Conservation (phyloP, 2,888 invertebrate genomes). For the Hydrotaea cyrtoneurina region DNA sequence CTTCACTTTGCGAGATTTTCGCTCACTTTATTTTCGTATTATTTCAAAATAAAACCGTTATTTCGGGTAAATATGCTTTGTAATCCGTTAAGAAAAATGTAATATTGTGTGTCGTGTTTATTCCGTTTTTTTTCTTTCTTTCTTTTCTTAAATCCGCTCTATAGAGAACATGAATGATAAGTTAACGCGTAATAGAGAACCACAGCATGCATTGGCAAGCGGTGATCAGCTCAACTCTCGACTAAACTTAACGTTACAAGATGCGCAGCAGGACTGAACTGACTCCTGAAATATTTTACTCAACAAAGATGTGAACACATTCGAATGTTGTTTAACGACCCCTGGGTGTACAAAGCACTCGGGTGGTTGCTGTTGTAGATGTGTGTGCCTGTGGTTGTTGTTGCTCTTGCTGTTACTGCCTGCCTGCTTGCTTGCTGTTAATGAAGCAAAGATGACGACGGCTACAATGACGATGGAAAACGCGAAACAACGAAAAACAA, state of each 20-base stretch:
- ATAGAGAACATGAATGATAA: slow-evolving; percentile 36
- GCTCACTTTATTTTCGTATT: not conserved
- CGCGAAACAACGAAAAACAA: slow-evolving; percentile 44
- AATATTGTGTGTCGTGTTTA: not conserved
- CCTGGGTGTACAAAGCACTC: slow-evolving; percentile 60
- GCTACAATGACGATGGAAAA: slow-evolving; percentile 43
- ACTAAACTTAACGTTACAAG: slow-evolving; percentile 79
- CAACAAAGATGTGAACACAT: slow-evolving; percentile 64
- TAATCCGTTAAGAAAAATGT: slow-evolving; percentile 9
- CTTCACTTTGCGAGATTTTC: not conserved
- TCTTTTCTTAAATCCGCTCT: slow-evolving; percentile 37
- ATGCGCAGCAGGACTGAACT: slow-evolving; percentile 81
- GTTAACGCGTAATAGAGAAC: slow-evolving; percentile 40
- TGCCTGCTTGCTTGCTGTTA: slow-evolving; percentile 43
- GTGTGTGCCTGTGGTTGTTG: slow-evolving; percentile 31
- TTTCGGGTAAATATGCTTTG: not conserved
- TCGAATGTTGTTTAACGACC: slow-evolving; percentile 65
- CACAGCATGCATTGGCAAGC: slow-evolving; percentile 63
- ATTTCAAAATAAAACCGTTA: not conserved
- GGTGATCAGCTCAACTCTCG: slow-evolving; percentile 58
- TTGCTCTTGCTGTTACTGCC: not conserved
- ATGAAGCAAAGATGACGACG: slow-evolving; percentile 57
- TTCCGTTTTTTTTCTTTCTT: slow-evolving; percentile 13
- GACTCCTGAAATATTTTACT: slow-evolving; percentile 77
- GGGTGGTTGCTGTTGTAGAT: slow-evolving; percentile 58